Percentiles rank a stretch among this genome's conserved stretches.
These are phyloP conservation scores for Hydrocynus forskahlii DNA, from an alignment of 2,797 vertebrate species.

Conservation along the genomic window DNA sequence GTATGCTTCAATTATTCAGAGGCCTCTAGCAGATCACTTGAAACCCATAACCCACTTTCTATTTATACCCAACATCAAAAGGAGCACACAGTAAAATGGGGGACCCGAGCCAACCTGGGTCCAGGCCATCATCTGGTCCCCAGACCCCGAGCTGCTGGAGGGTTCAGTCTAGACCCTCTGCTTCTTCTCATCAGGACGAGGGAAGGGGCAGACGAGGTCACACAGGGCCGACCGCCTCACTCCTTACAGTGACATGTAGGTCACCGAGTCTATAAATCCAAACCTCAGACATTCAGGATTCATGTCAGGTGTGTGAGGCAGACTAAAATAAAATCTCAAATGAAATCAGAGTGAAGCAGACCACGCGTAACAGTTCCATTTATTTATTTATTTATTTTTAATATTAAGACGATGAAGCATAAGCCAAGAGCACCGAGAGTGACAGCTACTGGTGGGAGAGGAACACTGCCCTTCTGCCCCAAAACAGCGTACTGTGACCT, in stretches of 20 bases:
- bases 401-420: conserved; percentile 89
- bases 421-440: conserved; percentile 84
- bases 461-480: conserved; percentile 70
- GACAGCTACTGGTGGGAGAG: conserved; percentile 80
- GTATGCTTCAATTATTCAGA: conserved; percentile 75
- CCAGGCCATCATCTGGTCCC: conserved; percentile 3
- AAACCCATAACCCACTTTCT: conserved; percentile 79
- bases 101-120: conserved; percentile 52
- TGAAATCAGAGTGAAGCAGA: conserved; percentile 51
- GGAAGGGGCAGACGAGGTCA: conserved; percentile 1
- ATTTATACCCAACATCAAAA: conserved; percentile 79
- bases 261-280: neutral
- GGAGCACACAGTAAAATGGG: conserved; percentile 74
- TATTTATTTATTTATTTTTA: conserved; percentile 82
- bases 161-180: conserved; percentile 38
- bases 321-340: conserved; percentile 69
- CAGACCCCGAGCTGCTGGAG: conserved; percentile 14
- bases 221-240: neutral
- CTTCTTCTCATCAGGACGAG: neutral
- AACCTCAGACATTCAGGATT: neutral
- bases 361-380: conserved; percentile 61
- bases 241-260: neutral
- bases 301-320: neutral
- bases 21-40: conserved; percentile 73
- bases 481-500: conserved; percentile 78